Evolutionary conservation across 1,140 invertebrate genomes (phyloP), one percentile per base, ranked within the genome.

Genomic region (Tachypleus tridentatus): DNA sequence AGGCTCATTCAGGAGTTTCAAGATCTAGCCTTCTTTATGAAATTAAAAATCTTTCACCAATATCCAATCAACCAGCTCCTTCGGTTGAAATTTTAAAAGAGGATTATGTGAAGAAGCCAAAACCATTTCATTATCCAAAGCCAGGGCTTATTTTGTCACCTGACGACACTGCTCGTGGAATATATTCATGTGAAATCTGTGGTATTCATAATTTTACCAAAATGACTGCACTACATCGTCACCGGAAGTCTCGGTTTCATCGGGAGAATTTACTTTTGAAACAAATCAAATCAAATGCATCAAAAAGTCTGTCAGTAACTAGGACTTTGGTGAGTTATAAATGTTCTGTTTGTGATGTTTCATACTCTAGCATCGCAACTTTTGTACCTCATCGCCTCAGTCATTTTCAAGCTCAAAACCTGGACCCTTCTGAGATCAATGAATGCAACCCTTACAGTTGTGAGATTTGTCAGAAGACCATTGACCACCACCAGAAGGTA

Each of bases 371-470:
- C 29, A 29, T 66, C 8, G 62, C 58, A 49, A 59, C 61, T 58
- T 69, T 69, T 64, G 64, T 69, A 4, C 67, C 67, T 49, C 67
- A 69, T 63, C 61, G 67, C 3, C 57, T 69, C 5, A 59, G 64
- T 48, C 67, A 69, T 59, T 67, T 67, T 48, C 49, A 59, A 56
- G 49, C 56, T 53, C 51, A 63, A 51, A 61, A 50, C 3, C 58
- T 58, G 47, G 63, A 67, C 58, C 9, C 29, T 29, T 29, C 63
- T 29, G 60, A 67, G 8, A 67, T 64, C 8, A 61, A 10, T 4
- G 49, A 57, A 59, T 65, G 29, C 4, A 63, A 66, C 53, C 48
- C 61, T 1, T 69, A 66, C 51, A 58, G 49, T 48, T 69, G 67
- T 66, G 67, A 69, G 57, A 61, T 69, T 51, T 69, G 67, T 66